These are phyloP conservation scores for Chelon auratus DNA, from an alignment of 2,797 vertebrate genomes.

Conservation along the genomic window DNA sequence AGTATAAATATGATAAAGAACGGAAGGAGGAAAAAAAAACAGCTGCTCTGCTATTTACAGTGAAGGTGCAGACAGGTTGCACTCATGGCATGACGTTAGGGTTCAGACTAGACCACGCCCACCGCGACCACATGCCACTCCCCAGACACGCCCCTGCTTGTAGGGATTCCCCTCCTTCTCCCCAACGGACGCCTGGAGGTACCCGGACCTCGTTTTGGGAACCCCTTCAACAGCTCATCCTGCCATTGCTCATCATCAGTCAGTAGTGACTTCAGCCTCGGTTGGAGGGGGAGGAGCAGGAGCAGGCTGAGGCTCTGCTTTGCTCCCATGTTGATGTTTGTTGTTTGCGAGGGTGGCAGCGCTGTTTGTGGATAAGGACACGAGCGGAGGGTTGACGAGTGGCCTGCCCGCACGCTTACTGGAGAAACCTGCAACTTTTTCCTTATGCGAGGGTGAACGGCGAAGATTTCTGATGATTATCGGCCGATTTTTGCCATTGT, in stretches of 20 bases:
- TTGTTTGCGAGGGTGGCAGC: conserved; percentile 72
- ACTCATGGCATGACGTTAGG: neutral
- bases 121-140: neutral
- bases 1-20: too few relatives aligned
- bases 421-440: conserved; percentile 63
- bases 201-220: conserved; percentile 52
- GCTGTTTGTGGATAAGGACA: conserved; percentile 38
- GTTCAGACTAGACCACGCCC: neutral
- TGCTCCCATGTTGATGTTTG: conserved; percentile 71
- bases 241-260: conserved; percentile 33
- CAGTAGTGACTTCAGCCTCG: conserved; percentile 45
- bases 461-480: neutral
- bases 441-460: conserved; percentile 26
- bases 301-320: conserved; percentile 67
- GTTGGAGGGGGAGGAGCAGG: conserved; percentile 75
- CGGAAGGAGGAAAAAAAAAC: too few relatives aligned
- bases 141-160: conserved; percentile 20
- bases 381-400: conserved; percentile 46
- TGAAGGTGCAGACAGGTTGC: too few relatives aligned
- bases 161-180: neutral
- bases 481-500: conserved; percentile 9
- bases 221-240: conserved; percentile 31
- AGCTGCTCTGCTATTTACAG: too few relatives aligned
- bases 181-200: conserved; percentile 19
- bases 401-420: conserved; percentile 48